Evolutionary conservation across 2,797 vertebrate genomes (phyloP), one percentile per base, ranked within the genome.

Genomic region (Rhynchotus rufescens): DNA sequence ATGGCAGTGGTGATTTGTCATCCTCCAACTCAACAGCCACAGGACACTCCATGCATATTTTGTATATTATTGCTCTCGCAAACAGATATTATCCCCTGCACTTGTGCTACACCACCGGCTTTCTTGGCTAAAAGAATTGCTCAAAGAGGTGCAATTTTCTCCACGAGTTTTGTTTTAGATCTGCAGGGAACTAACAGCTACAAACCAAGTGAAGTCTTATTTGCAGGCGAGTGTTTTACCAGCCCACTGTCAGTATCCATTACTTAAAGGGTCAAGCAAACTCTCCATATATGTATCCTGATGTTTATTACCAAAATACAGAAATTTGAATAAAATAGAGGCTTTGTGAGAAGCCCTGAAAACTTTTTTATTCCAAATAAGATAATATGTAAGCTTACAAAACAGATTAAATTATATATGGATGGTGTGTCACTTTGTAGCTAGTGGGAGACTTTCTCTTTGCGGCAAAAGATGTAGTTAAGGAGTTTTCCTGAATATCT

Each of bases 371-470:
- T 88, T 94, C 95, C 83, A 89, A 93, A 80, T 34, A 92, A 56
- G 91, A 56, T 42, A 91, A 73, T 8, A 67, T 65, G 21, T 80
- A 95, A 92, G 68, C 78, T 60, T 92, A 84, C 42, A 86, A 89
- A 95, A 30, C 9, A 82, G 76, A 92, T 52, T 91, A 84, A 94
- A 77, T 86, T 91, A 83, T 40, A 52, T 51, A 81, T 81, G 89
- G 72, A 84, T 94, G 84, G n/a, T 49, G 66, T 85, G 49, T 67
- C 47, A 79, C 68, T 74, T 87, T 91, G 93, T 44, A 90, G 47
- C 34, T 80, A 79, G 82, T 87, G 73, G 90, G 89, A 92, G 32
- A 90, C 38, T 32, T 90, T 77, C 44, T 74, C 9, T 74, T 64
- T 61, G 57, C 59, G 89, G 71, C 21, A 85, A 95, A 94, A 90